Evolutionary conservation across 2,113 vertebrate species (phyloP).

Genomic region (Corydoras sp.): DNA sequence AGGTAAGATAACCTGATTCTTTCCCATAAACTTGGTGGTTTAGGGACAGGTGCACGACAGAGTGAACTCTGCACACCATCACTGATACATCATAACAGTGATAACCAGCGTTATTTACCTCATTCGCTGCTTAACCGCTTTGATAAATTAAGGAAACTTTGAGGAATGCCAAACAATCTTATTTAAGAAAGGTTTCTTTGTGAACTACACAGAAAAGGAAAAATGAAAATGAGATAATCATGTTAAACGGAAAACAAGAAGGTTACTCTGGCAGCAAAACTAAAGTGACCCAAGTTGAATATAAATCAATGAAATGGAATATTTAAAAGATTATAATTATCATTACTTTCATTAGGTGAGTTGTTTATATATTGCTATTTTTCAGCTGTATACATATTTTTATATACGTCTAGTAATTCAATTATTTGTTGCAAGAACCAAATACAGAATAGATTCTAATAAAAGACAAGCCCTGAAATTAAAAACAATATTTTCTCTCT

Average conservation of each 20-base stretch:
- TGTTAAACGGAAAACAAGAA: slow-evolving; percentile 15
- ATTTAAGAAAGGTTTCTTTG: slow-evolving; percentile 29
- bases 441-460: too few species aligned
- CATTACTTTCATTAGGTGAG: background rate
- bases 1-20: slow-evolving; percentile 20
- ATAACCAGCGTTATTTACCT: slow-evolving; percentile 33
- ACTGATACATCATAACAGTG: slow-evolving; percentile 19
- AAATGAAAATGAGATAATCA: slow-evolving; percentile 27
- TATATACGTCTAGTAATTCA: too few species aligned
- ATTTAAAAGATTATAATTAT: background rate
- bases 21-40: slow-evolving; percentile 25
- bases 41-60: slow-evolving; percentile 36
- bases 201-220: slow-evolving; percentile 8
- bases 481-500: too few species aligned
- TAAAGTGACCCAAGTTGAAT: slow-evolving; percentile 4
- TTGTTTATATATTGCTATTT: background rate
- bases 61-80: slow-evolving; percentile 28
- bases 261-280: slow-evolving; percentile 21
- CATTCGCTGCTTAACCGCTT: slow-evolving; percentile 32
- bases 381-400: background rate
- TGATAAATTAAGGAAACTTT: slow-evolving; percentile 29
- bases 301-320: background rate
- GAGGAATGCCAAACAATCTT: slow-evolving; percentile 27
- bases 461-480: too few species aligned
- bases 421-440: too few species aligned